phyloP scores from a whole-genome alignment of 2,113 vertebrate species.

The Anoplopoma fimbria region DNA sequence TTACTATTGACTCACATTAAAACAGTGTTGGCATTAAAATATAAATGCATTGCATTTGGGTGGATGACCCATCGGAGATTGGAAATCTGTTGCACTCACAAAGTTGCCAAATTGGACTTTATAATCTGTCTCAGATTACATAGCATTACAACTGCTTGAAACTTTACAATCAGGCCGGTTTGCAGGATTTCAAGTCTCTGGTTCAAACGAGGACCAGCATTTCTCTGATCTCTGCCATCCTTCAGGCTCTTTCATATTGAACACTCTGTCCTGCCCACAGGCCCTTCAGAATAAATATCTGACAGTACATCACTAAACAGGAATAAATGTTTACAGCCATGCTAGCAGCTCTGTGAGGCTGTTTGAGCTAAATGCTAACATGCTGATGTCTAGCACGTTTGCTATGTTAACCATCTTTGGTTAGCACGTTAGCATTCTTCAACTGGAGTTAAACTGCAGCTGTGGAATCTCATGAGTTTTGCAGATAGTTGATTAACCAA shows the following conservation, averaged over 20 bases:
- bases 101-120: background rate
- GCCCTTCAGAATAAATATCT: background rate
- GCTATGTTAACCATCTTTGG: too few relatives aligned
- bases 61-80: background rate
- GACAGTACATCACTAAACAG: background rate
- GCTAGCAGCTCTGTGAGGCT: too few relatives aligned
- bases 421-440: background rate
- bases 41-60: background rate
- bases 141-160: background rate
- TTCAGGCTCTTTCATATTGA: background rate
- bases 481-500: background rate
- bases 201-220: background rate
- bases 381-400: too few relatives aligned
- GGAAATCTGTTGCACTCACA: background rate
- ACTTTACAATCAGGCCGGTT: conserved; percentile 27
- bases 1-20: background rate
- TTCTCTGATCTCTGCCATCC: background rate
- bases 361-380: background rate
- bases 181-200: background rate
- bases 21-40: background rate
- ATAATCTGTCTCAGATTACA: conserved; percentile 45
- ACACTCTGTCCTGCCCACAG: background rate
- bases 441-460: background rate
- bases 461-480: background rate
- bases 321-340: background rate